Evolutionary conservation across 2,797 vertebrate species (phyloP), one percentile per base, ranked within the genome.

Genomic region (Sciurus carolinensis): DNA sequence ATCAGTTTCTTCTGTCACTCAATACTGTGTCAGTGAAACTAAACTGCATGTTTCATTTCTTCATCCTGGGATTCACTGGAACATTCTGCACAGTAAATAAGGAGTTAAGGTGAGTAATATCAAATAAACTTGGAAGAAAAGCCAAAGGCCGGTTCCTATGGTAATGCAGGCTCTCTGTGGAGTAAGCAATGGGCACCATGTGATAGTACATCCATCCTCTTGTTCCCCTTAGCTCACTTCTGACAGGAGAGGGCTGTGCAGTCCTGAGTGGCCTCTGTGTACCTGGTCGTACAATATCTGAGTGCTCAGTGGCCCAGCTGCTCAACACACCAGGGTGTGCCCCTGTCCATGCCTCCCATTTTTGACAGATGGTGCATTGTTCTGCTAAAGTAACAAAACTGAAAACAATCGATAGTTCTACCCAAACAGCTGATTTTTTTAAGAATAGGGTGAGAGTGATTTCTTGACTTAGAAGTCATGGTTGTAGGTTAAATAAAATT

Each of bases 361-460:
- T 95, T 95, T 97, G 96, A 97, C 95, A 96, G 97, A 96, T 93
- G 90, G 95, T 64, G 90, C 86, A 79, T 97, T 96, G 89, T 82
- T 97, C 95, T 92, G 97, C 82, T 96, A 36, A 57, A 75, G 71
- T 77, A 97, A 97, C 90, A 97, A 98, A 97, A 98, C 82, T 83
- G 22, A 79, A 93, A 86, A 52, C 13, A 79, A 81, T 89, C 90
- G 28, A 73, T 59, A 79, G 20, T 76, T 97, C 86, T 75, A 87
- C 15, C 66, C 83, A 96, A 95, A 89, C 42, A 77, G 39, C 33
- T 92, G 15, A 67, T 87, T 44, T 39, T 39, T 91, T 96, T 84
- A 93, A 95, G 69, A 91, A 85, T 62, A 73, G 57, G 17, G 42
- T 30, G 71, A 77, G 50, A 59, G 62, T 79, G 86, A 54, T 75